Evolutionary conservation across 2,113 vertebrate genomes (phyloP), one percentile per base, ranked within the genome.

Genomic region (Paraplagusia blochii): DNA sequence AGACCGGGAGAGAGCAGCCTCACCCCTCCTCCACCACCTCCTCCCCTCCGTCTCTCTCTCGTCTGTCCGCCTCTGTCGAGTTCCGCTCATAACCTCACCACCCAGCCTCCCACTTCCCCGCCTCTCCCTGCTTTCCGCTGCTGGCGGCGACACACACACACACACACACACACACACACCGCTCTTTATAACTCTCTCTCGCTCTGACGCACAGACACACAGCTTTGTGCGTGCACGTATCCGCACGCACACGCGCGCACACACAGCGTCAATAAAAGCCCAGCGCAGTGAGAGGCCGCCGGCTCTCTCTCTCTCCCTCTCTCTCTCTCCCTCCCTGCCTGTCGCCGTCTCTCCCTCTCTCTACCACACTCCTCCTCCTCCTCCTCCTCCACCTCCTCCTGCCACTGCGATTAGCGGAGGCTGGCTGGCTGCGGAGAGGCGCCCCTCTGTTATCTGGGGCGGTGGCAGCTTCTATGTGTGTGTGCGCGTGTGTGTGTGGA

Each of bases 381-480:
- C 22, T 29, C 44, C 44, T 16, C 33, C 33, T 67, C 82, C 77
- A 67, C 80, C 78, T 70, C 82, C 76, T 70, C 81, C 79, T 85
- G 77, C 79, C 81, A 86, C 85, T 81, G 81, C 87, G 84, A 87
- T 88, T 87, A 82, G 84, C 85, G 77, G 84, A 84, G 82, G 79
- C 84, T 81, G 84, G 80, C 87, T 83, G 82, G 86, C 83, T 85
- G 74, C 83, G 76, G 83, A 87, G 84, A 82, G 82, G 82, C 86
- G 82, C 86, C 84, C 86, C 86, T 86, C 86, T 83, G 82, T 88
- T 88, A 87, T 88, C 86, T 88, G 82, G 86, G 86, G 84, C 84
- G 86, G 86, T 85, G 86, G 84, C 84, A 80, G 86, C 58, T 75
- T 85, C 80, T 79, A 80, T 83, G 81, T 77, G 77, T 50, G 66